A percentile compares a stretch with the other conserved stretches of the same genome.
Evolutionary conservation across 2,113 vertebrate genomes (phyloP).

Genomic region (Zootoca vivipara): DNA sequence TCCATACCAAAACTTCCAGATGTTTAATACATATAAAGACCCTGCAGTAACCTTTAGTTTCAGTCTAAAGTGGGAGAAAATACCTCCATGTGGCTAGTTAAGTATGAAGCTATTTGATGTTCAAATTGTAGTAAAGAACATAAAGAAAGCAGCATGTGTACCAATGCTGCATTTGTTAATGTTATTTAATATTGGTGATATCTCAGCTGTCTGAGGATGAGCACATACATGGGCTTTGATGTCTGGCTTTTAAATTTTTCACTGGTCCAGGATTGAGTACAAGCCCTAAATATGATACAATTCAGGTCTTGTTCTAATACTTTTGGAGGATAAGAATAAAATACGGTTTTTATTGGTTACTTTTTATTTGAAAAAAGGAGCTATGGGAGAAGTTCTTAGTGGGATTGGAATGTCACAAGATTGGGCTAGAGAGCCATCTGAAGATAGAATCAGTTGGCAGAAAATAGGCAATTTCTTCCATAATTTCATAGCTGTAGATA

Average conservation of each 20-base stretch:
- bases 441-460: conserved; percentile 9
- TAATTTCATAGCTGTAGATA: not conserved
- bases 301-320: conserved; percentile 14
- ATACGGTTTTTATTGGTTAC: conserved; percentile 1
- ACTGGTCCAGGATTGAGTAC: not conserved
- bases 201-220: conserved; percentile 9
- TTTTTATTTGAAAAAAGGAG: conserved; percentile 28
- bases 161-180: not conserved
- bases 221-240: conserved; percentile 14
- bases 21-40: conserved; percentile 65
- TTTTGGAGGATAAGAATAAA: not conserved
- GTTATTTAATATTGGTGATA: conserved; percentile 7
- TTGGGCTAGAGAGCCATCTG: not conserved
- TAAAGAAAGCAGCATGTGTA: not conserved
- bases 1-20: conserved; percentile 74
- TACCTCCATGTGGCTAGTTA: not conserved
- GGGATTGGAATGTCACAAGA: not conserved
- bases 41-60: conserved; percentile 57
- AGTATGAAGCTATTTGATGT: not conserved
- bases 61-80: not conserved
- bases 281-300: conserved; percentile 20
- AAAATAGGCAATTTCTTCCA: not conserved
- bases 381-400: not conserved
- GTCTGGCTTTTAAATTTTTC: conserved; percentile 27
- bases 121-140: not conserved